A percentile compares a stretch with the other conserved stretches of the same genome.
Conservation (phyloP, 1,140 invertebrate species). For the Sarcophaga bullata region DNA sequence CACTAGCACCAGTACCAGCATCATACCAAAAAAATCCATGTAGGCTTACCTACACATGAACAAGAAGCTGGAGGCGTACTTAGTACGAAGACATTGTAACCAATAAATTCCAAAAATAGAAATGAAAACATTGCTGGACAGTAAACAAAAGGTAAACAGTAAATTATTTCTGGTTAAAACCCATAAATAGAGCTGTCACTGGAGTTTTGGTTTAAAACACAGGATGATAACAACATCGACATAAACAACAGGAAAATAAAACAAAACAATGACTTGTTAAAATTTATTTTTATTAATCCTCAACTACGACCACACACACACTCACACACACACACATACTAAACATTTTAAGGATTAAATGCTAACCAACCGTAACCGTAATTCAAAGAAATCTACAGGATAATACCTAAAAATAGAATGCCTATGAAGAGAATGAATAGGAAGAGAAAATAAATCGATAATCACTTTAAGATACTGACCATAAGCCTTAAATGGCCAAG, state of each 20-base stretch:
- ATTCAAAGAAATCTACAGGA: no score
- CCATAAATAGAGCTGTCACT: constrained; percentile 23
- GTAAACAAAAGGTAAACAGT: neutral
- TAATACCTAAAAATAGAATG: neutral
- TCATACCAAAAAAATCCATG: no score
- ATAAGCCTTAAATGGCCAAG: neutral
- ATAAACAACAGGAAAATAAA: neutral
- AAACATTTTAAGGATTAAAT: neutral
- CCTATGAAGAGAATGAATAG: neutral
- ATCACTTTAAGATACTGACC: neutral
- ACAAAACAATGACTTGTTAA: constrained; percentile 21
- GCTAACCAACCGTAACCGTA: neutral
- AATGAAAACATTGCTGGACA: neutral
- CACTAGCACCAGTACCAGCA: no score
- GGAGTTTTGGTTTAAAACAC: neutral
- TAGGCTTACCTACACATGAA: no score
- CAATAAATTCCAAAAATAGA: neutral
- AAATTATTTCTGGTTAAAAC: constrained; percentile 22
- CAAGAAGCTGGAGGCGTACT: neutral
- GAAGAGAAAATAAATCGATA: neutral
- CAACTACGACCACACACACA: constrained; percentile 5
- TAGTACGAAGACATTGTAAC: neutral
- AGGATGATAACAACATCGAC: neutral
- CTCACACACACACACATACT: neutral
- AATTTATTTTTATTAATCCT: constrained; percentile 25